Percentiles rank a stretch among this genome's conserved stretches.
phyloP scores from a whole-genome alignment of 1,140 invertebrate species.

The Calycopis cecrops region DNA sequence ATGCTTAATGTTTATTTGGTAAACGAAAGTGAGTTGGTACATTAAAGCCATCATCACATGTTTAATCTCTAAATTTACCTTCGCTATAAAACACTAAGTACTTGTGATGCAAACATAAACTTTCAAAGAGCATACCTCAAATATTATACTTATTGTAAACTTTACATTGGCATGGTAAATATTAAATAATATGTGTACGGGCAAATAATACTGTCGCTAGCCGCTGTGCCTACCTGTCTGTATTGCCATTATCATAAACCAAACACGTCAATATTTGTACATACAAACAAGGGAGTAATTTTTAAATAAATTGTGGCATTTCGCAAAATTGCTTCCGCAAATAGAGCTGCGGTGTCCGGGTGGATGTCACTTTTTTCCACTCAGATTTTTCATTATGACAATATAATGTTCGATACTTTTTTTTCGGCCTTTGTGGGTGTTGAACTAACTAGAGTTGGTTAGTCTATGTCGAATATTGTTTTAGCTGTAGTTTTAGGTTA shows the following conservation, averaged over 20 bases:
- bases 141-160: constrained; percentile 68
- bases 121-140: constrained; percentile 71
- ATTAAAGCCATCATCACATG: constrained; percentile 22
- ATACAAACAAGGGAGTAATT: constrained; percentile 73
- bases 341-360: constrained; percentile 62
- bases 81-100: constrained; percentile 64
- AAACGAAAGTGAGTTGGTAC: constrained; percentile 18
- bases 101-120: constrained; percentile 59
- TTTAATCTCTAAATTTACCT: constrained; percentile 64
- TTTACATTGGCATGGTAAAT: constrained; percentile 68
- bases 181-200: constrained; percentile 72
- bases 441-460: too few relatives aligned
- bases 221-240: constrained; percentile 58
- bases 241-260: constrained; percentile 74
- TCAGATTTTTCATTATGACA: constrained; percentile 17
- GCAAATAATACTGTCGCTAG: constrained; percentile 70
- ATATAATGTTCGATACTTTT: too few relatives aligned
- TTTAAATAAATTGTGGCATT: constrained; percentile 75
- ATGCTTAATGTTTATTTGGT: constrained; percentile 11
- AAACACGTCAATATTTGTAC: constrained; percentile 72
- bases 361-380: constrained; percentile 59
- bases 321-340: constrained; percentile 72
- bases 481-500: too few relatives aligned
- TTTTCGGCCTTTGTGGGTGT: too few relatives aligned
- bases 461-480: too few relatives aligned